Evolutionary conservation across 2,797 vertebrate genomes (phyloP).

Genomic region (Leucoraja ocellata): DNA sequence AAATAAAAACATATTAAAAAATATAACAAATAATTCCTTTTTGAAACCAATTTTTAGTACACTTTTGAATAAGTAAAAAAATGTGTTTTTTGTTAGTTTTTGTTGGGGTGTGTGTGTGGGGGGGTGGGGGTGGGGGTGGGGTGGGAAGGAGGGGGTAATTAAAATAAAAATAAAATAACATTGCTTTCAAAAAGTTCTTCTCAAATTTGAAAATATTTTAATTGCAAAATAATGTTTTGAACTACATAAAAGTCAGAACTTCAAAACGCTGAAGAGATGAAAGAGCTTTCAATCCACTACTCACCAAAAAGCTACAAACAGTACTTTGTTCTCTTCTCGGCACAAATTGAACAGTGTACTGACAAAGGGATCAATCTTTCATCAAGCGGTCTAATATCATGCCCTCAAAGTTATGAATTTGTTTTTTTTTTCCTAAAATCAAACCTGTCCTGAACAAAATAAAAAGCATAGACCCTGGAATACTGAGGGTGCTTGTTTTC

Average conservation of each 20-base stretch:
- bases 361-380: conserved; percentile 19
- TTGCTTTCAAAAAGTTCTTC: too few species aligned
- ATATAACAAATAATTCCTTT: too few species aligned
- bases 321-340: not conserved
- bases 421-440: not conserved
- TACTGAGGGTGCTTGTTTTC: not conserved
- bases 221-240: conserved; percentile 14
- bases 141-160: too few species aligned
- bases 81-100: too few species aligned
- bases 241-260: conserved; percentile 21
- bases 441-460: not conserved
- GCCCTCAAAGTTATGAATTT: conserved; percentile 10
- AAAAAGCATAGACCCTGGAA: not conserved
- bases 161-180: too few species aligned
- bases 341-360: not conserved
- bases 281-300: not conserved
- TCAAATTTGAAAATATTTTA: not conserved
- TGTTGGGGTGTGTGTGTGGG: too few species aligned
- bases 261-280: conserved; percentile 17
- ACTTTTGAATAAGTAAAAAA: too few species aligned
- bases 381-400: conserved; percentile 22
- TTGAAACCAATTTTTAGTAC: too few species aligned
- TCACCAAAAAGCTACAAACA: conserved; percentile 12
- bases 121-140: too few species aligned
- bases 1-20: too few species aligned